A percentile compares a stretch with the other conserved stretches of the same genome.
These are phyloP conservation scores for Metalampra italica DNA, from an alignment of 2,888 invertebrate species.

Conservation along the genomic window DNA sequence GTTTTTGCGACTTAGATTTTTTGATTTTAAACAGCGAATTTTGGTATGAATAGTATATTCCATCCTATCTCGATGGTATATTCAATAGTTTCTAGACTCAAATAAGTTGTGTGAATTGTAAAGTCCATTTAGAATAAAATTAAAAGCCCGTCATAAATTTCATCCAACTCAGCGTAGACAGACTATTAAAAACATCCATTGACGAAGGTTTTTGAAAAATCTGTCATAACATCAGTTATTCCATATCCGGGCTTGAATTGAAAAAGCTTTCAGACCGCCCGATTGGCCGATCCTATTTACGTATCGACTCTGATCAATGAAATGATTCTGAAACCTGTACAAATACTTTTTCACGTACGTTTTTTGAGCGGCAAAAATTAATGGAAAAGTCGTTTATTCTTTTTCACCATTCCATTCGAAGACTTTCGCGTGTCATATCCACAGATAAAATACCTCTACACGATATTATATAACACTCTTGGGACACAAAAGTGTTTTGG, in stretches of 20 bases:
- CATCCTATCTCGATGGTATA: too few relatives aligned
- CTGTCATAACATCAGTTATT: constrained; percentile 24
- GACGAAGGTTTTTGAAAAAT: constrained; percentile 21
- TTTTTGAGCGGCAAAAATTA: constrained; percentile 17
- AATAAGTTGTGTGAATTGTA: too few relatives aligned
- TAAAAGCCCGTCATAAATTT: constrained; percentile 7
- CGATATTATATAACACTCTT: background rate
- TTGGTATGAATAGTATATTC: too few relatives aligned
- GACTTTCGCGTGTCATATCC: background rate
- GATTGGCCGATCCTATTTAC: constrained; percentile 34
- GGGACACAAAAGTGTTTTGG: background rate
- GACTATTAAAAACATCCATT: constrained; percentile 16
- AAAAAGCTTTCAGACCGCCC: constrained; percentile 38
- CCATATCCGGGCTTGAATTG: constrained; percentile 29
- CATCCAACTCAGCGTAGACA: background rate
- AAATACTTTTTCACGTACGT: constrained; percentile 33
- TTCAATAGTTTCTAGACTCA: too few relatives aligned
- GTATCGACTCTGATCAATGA: constrained; percentile 35
- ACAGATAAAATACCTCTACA: background rate
- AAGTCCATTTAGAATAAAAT: constrained; percentile 5
- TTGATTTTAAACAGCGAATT: too few relatives aligned
- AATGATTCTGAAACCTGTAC: constrained; percentile 38
- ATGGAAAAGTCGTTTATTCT: constrained; percentile 8
- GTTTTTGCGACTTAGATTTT: too few relatives aligned
- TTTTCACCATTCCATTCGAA: background rate